Percentiles rank a stretch among this genome's conserved stretches.
Evolutionary conservation across 2,797 vertebrate genomes (phyloP).

Genomic region (Aplochiton taeniatus): DNA sequence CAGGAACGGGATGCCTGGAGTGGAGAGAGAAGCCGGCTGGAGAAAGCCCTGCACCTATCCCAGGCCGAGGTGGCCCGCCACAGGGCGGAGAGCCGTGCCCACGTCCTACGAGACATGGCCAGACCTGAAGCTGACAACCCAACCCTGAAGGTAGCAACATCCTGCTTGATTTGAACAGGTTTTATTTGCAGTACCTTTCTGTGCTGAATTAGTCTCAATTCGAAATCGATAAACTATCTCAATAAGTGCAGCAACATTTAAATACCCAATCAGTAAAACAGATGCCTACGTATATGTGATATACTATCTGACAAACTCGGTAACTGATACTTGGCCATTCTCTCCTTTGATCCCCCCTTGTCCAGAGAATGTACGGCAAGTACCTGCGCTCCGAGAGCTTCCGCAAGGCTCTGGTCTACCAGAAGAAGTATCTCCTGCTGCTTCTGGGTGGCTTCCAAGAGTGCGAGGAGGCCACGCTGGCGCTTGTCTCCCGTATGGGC

Average conservation of each 20-base stretch:
- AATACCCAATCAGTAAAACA: too few relatives aligned
- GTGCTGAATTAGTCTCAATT: too few relatives aligned
- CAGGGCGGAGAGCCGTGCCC: constrained; percentile 82
- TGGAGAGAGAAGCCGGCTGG: constrained; percentile 80
- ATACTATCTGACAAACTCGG: background rate
- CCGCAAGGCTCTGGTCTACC: constrained; percentile 95
- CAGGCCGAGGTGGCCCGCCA: constrained; percentile 85
- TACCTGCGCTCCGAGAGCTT: constrained; percentile 95
- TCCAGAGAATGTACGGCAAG: constrained; percentile 91
- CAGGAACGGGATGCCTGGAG: constrained; percentile 87
- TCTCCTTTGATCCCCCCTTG: background rate
- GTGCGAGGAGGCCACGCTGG: constrained; percentile 91
- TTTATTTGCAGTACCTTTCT: too few relatives aligned
- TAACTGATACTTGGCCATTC: background rate
- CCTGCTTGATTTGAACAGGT: too few relatives aligned
- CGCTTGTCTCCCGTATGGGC: constrained; percentile 90
- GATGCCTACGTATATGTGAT: background rate
- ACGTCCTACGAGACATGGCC: constrained; percentile 78
- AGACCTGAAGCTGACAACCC: constrained; percentile 82
- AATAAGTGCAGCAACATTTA: too few relatives aligned
- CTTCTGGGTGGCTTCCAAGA: constrained; percentile 94
- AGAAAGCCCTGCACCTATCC: constrained; percentile 83
- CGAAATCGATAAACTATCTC: too few relatives aligned
- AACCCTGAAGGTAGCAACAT: constrained; percentile 81
- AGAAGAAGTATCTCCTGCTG: constrained; percentile 96